phyloP scores from a whole-genome alignment of 1,140 invertebrate genomes.

The Drosophila kikkawai region DNA sequence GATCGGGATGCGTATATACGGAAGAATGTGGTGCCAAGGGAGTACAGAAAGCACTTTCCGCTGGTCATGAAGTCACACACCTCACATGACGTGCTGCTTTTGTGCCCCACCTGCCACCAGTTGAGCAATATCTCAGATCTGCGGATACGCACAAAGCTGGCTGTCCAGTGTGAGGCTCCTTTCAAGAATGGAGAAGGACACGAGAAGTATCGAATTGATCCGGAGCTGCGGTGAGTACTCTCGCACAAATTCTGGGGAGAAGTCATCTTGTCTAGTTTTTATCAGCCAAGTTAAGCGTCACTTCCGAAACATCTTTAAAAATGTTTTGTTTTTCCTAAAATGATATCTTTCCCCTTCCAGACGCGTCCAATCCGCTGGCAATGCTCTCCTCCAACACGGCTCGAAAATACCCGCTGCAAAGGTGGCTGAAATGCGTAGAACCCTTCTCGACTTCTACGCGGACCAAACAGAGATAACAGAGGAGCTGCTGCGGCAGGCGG shows the following conservation, averaged over 20 bases:
- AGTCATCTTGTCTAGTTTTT: neutral
- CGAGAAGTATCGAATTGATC: conserved; percentile 79
- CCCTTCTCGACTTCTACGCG: conserved; percentile 86
- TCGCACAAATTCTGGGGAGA: neutral
- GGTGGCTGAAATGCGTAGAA: conserved; percentile 85
- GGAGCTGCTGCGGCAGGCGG: conserved; percentile 85
- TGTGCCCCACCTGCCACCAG: conserved; percentile 91
- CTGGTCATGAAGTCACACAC: conserved; percentile 93
- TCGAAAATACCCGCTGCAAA: conserved; percentile 86
- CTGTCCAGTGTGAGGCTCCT: conserved; percentile 88
- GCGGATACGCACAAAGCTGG: conserved; percentile 87
- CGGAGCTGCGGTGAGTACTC: conserved; percentile 58
- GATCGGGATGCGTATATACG: conserved; percentile 89
- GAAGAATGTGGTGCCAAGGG: conserved; percentile 93
- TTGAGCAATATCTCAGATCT: conserved; percentile 90
- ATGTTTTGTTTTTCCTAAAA: neutral
- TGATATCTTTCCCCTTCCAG: conserved; percentile 67
- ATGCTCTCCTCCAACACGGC: conserved; percentile 87
- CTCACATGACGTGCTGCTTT: conserved; percentile 92
- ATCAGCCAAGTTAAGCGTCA: neutral
- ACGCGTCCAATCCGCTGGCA: conserved; percentile 89
- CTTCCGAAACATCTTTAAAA: conserved; percentile 1
- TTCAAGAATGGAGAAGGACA: conserved; percentile 67
- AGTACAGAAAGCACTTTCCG: conserved; percentile 94
- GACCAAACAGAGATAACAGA: conserved; percentile 85